Evolutionary conservation across 2,888 invertebrate species (phyloP).

Genomic region (Plagodis pulveraria): DNA sequence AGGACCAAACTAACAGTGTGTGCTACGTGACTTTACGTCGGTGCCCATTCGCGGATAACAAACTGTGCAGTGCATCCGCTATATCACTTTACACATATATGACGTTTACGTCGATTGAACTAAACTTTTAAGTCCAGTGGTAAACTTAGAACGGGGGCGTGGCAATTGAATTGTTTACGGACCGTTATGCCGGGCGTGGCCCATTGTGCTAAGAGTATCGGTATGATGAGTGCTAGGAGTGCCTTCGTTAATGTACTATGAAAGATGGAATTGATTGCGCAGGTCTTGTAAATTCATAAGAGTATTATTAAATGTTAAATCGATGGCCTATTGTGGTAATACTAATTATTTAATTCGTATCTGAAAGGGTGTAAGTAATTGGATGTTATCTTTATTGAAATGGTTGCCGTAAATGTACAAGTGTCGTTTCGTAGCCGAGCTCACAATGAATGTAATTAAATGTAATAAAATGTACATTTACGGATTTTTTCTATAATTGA

Average conservation of each 20-base stretch:
- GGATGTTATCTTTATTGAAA: constrained; percentile 45
- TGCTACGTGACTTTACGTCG: constrained; percentile 1
- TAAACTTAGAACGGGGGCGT: constrained; percentile 44
- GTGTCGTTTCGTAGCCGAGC: constrained; percentile 32
- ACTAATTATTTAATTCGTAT: constrained; percentile 39
- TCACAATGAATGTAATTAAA: constrained; percentile 14
- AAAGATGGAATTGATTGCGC: constrained; percentile 50
- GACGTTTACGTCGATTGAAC: constrained; percentile 16
- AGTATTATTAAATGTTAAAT: constrained; percentile 64
- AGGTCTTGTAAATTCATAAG: constrained; percentile 53
- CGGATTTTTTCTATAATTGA: constrained; percentile 5
- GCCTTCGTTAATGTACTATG: constrained; percentile 58
- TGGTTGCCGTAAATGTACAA: constrained; percentile 41
- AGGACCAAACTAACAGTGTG: no score
- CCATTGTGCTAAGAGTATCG: constrained; percentile 23
- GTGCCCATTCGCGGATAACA: constrained; percentile 3
- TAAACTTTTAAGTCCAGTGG: constrained; percentile 20
- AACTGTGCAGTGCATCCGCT: constrained; percentile 11
- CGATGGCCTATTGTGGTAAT: constrained; percentile 56
- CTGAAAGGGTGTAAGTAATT: constrained; percentile 44
- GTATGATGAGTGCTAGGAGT: constrained; percentile 54
- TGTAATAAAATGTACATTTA: constrained; percentile 11
- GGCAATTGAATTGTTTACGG: constrained; percentile 49
- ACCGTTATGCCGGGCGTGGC: constrained; percentile 41
- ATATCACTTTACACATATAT: constrained; percentile 12